These are phyloP conservation scores for Idaea aversata DNA, from an alignment of 2,888 invertebrate species.

Conservation along the genomic window DNA sequence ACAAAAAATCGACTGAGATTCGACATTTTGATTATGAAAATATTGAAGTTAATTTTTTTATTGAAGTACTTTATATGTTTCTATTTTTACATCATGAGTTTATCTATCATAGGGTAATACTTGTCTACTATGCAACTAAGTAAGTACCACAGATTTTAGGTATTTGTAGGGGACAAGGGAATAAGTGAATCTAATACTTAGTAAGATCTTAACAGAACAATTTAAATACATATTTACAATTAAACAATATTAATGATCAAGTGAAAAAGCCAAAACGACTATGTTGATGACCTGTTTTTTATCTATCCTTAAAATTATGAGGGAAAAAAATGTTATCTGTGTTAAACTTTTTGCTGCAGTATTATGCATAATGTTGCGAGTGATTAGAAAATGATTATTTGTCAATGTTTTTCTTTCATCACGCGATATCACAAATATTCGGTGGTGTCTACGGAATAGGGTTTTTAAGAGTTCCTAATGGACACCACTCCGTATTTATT, in stretches of 20 bases:
- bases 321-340: not conserved
- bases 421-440: not conserved
- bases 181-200: conserved; percentile 6
- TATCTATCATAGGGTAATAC: conserved; percentile 3
- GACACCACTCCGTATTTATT: not conserved
- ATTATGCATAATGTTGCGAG: not conserved
- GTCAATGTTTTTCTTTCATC: not conserved
- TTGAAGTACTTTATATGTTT: not conserved
- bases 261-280: conserved; percentile 18
- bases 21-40: not conserved
- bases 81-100: conserved; percentile 2
- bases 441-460: not conserved
- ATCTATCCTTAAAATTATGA: not conserved
- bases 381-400: not conserved
- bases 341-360: not conserved
- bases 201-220: conserved; percentile 1
- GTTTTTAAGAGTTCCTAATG: not conserved
- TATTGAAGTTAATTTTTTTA: not conserved
- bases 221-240: conserved; percentile 15
- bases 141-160: conserved; percentile 1
- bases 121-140: conserved; percentile 6
- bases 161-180: conserved; percentile 7
- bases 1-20: not conserved
- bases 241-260: conserved; percentile 6
- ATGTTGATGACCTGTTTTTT: not conserved